Evolutionary conservation across 1,140 invertebrate genomes (phyloP).

Genomic region (Ganaspis sp.): DNA sequence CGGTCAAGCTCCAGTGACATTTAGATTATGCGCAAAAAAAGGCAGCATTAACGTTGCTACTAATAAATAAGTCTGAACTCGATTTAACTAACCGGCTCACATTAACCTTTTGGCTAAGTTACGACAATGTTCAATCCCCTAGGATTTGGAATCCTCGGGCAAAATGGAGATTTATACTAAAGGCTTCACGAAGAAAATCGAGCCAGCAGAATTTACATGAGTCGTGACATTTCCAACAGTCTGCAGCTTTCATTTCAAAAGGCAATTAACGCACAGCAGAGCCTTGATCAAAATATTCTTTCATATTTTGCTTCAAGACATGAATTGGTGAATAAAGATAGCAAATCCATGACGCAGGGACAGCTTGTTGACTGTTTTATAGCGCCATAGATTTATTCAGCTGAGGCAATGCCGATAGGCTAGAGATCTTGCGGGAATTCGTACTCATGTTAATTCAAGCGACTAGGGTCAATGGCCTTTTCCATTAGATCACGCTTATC

Average conservation of each 20-base stretch:
- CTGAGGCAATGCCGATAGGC: constrained; percentile 3
- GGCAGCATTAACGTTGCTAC: background rate
- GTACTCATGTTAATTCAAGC: constrained; percentile 10
- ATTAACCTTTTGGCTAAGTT: background rate
- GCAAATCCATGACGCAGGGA: constrained; percentile 5
- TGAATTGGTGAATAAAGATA: constrained; percentile 17
- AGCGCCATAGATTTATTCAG: background rate
- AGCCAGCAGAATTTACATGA: background rate
- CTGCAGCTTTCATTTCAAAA: background rate
- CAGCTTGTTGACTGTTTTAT: constrained; percentile 14
- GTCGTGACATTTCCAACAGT: background rate
- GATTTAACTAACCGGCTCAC: background rate
- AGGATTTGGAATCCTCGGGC: background rate
- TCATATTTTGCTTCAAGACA: background rate
- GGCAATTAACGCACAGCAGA: background rate
- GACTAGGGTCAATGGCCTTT: background rate
- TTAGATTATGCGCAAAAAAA: background rate
- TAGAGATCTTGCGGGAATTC: background rate
- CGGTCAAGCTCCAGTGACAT: constrained; percentile 7
- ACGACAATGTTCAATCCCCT: background rate
- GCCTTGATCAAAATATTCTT: constrained; percentile 3
- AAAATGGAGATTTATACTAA: background rate
- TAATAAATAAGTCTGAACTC: background rate
- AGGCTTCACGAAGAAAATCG: background rate
- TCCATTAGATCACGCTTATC: background rate